phyloP scores from a whole-genome alignment of 1,140 invertebrate species.

The Dryas iulia region DNA sequence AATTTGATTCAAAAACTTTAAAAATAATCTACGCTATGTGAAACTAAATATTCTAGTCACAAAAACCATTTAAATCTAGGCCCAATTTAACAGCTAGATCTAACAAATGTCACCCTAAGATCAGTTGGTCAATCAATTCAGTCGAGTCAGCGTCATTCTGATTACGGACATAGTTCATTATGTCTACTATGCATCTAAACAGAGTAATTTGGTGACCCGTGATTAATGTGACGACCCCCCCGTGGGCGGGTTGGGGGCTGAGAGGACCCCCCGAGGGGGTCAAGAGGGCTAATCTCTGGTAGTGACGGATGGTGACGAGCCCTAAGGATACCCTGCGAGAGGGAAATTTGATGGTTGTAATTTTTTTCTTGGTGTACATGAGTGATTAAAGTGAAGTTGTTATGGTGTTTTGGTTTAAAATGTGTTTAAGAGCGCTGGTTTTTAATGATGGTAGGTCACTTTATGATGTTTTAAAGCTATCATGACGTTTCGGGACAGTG shows the following conservation, averaged over 20 bases:
- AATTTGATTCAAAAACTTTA: too few species aligned
- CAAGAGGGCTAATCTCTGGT: constrained; percentile 38
- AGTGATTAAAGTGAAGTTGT: background rate
- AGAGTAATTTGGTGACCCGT: constrained; percentile 39
- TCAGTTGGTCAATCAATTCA: constrained; percentile 23
- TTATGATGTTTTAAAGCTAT: too few species aligned
- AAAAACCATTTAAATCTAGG: background rate
- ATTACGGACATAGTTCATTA: constrained; percentile 52
- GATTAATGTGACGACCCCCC: constrained; percentile 35
- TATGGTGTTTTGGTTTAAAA: background rate
- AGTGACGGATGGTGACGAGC: constrained; percentile 38
- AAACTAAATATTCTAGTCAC: too few species aligned
- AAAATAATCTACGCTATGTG: too few species aligned
- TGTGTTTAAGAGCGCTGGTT: background rate
- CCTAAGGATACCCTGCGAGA: constrained; percentile 9
- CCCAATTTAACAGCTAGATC: background rate
- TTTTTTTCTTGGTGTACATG: background rate
- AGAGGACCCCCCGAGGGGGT: background rate
- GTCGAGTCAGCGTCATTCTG: constrained; percentile 26
- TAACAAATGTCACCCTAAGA: background rate
- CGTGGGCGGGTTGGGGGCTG: background rate
- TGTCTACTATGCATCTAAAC: constrained; percentile 43
- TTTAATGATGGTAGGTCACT: background rate
- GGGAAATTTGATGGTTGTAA: background rate
- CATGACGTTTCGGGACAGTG: too few species aligned